Percentiles rank a stretch among this genome's conserved stretches.
These are phyloP conservation scores for Drosophila kanekoi DNA, from an alignment of 2,888 invertebrate genomes.

Conservation along the genomic window DNA sequence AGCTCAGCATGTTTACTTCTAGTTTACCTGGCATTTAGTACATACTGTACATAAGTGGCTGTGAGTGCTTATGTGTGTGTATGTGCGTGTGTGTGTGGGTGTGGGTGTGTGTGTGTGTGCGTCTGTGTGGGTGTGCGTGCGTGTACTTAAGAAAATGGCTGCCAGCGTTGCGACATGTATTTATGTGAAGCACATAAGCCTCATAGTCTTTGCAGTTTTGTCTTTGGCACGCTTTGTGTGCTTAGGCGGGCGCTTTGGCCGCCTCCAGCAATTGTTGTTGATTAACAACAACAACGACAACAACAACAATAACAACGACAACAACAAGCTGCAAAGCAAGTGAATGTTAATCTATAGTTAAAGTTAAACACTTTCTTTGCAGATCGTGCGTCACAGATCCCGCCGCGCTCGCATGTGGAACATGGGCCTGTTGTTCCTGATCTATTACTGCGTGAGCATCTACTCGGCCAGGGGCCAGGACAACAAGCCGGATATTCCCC, in stretches of 20 bases:
- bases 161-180: slow-evolving; percentile 34
- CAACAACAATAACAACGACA: slow-evolving; percentile 3
- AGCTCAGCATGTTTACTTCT: not conserved
- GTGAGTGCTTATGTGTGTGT: slow-evolving; percentile 1
- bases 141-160: slow-evolving; percentile 38
- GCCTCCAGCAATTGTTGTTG: slow-evolving; percentile 11
- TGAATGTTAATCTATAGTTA: slow-evolving; percentile 11
- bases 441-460: slow-evolving; percentile 88
- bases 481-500: slow-evolving; percentile 49
- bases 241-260: slow-evolving; percentile 34
- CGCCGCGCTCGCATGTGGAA: slow-evolving; percentile 89
- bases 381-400: slow-evolving; percentile 84
- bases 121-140: not conserved
- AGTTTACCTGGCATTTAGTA: slow-evolving; percentile 38
- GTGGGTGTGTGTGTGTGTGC: not conserved
- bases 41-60: slow-evolving; percentile 2
- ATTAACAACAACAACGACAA: not conserved
- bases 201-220: slow-evolving; percentile 46
- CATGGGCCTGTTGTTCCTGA: slow-evolving; percentile 89
- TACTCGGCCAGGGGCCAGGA: slow-evolving; percentile 82
- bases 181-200: slow-evolving; percentile 53
- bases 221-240: slow-evolving; percentile 50
- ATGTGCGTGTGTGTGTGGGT: not conserved
- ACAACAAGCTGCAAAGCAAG: not conserved
- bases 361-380: slow-evolving; percentile 11